Evolutionary conservation across 2,797 vertebrate genomes (phyloP), one percentile per base, ranked within the genome.

Genomic region (Chelonia mydas): DNA sequence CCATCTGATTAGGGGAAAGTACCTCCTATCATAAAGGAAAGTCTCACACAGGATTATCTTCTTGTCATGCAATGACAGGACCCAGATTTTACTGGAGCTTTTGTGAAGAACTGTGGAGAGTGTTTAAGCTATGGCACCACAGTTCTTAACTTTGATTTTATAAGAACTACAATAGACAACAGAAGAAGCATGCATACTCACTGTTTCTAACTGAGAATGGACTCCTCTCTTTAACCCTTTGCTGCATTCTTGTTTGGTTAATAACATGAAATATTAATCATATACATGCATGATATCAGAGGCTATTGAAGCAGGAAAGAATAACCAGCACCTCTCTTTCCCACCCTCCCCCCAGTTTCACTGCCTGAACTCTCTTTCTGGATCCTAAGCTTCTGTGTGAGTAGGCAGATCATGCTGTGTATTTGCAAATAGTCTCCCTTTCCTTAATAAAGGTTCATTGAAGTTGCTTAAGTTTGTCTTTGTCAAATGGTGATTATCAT

Each of bases 21-120:
- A 92, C 68, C 68, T 89, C 57, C 45, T 86, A 93, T 94, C 89
- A 90, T 81, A 96, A 95, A 93, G 92, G 84, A 95, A 96, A 41
- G 92, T 94, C 94, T 86, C 90, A 95, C 88, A 87, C 91, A 95
- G 28, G 96, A 92, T 97, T 97, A 96, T 94, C 93, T 89, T 81
- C 85, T 90, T 92, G 92, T 96, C 84, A 84, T 96, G 76, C 49
- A 81, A 80, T 91, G 94, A 96, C 87, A 96, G 86, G 89, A 93
- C 65, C 50, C 90, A 95, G 93, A 94, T 96, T 97, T 95, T 92
- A 78, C 25, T 55, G 88, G 87, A 13, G 77, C 59, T 97, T 96
- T 95, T 95, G 81, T 93, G 91, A 95, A 90, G 89, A 94, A 79
- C 51, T 92, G 41, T 3, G 2, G 84, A 93, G 91, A 93, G 81